These are phyloP conservation scores for Tor tambroides DNA, from an alignment of 2,113 vertebrate species.

Conservation along the genomic window DNA sequence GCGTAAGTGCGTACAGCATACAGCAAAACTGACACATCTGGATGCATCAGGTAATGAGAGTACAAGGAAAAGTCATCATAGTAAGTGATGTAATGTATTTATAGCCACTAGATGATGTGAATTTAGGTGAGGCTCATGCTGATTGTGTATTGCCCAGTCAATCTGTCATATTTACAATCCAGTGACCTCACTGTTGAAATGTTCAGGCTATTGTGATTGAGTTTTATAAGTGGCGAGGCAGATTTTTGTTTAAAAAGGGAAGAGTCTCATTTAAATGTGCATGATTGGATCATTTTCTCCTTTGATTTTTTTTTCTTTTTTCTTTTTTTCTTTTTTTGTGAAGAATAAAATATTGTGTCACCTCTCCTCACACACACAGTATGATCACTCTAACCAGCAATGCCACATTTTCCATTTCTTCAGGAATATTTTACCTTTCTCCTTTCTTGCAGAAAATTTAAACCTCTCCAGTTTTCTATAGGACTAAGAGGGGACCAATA, in stretches of 20 bases:
- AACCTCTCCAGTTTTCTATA: not conserved
- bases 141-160: not conserved
- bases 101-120: not conserved
- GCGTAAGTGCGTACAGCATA: not conserved
- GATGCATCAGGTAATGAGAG: not conserved
- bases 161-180: not conserved
- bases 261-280: not conserved
- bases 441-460: slow-evolving; percentile 20
- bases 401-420: slow-evolving; percentile 19
- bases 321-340: not conserved
- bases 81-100: not conserved
- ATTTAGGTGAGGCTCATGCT: not conserved
- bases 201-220: not conserved
- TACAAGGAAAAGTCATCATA: slow-evolving; percentile 28
- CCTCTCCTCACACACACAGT: too few species aligned
- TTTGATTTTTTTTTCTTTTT: not conserved
- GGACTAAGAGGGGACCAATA: not conserved
- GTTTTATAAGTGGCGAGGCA: not conserved
- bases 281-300: slow-evolving; percentile 12
- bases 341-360: not conserved
- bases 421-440: not conserved
- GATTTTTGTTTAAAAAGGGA: not conserved
- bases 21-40: not conserved
- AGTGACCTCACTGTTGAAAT: not conserved
- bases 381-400: not conserved